Evolutionary conservation across 2,888 invertebrate species (phyloP), one percentile per base, ranked within the genome.

Genomic region (Petrophora chlorosata): DNA sequence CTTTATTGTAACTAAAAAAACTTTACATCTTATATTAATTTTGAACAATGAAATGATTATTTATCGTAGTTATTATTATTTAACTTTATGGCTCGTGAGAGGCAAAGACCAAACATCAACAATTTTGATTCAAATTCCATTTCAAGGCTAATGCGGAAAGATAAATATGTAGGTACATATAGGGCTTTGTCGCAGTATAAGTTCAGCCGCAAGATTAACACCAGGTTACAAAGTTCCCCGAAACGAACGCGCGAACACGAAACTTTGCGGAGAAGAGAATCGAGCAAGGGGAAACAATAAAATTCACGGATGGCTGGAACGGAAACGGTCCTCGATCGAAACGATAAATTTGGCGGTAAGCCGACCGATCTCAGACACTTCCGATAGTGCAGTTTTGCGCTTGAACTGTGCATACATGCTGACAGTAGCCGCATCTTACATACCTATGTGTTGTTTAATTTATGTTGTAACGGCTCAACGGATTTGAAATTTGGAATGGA

Each of bases 281-380:
- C 71, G 72, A 65, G 67, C 67, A 54, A 69, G 68, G 70, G 82
- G 76, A 80, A 84, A 81, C 84, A 83, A 85, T 85, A 85, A 86
- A 86, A 85, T 85, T 82, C 73, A 83, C 83, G 80, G 81, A 73
- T 80, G 78, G 73, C 73, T 74, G 73, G 72, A 65, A 59, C 64
- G 61, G 59, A 63, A 65, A 59, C 64, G 63, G 59, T 67, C 58
- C 62, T 65, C 71, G 61, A 67, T 63, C 65, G 61, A 46, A 56
- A 50, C 73, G 56, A 79, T 82, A 81, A 81, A 82, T 82, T 76
- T 73, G 67, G 65, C 67, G 60, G 67, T 65, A 67, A 71, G 67
- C 71, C 73, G 68, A 70, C 70, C 73, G 68, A 70, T 66, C 63
- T 57, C 63, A 61, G 66, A 73, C 73, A 66, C 71, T 73, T 74